Evolutionary conservation across 23 tunicate species (phyloP).

Genomic region (Diplosoma virens): DNA sequence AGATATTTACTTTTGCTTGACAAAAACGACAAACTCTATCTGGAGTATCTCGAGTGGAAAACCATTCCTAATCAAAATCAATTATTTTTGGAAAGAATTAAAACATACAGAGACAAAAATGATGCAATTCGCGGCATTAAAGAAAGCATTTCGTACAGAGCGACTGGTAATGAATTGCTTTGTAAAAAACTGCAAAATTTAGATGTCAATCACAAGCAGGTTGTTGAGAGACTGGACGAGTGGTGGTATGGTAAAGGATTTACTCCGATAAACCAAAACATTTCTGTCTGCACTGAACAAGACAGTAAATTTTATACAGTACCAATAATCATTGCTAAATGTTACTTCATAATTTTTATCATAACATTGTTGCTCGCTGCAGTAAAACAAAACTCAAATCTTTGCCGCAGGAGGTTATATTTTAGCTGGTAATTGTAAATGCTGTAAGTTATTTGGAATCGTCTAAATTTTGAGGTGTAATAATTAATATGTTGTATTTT

Average conservation of each 20-base stretch:
- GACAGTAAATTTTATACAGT: neutral
- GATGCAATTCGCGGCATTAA: neutral
- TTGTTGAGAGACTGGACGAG: constrained; percentile 16
- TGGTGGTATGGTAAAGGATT: constrained; percentile 75
- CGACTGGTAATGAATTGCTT: neutral
- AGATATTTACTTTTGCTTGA: constrained; percentile 27
- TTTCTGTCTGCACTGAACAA: constrained; percentile 14
- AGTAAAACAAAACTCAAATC: too few relatives aligned
- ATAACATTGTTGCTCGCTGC: too few relatives aligned
- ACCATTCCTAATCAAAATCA: neutral
- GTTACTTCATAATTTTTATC: too few relatives aligned
- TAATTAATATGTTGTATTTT: too few relatives aligned
- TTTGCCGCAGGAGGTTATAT: too few relatives aligned
- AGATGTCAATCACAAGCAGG: neutral
- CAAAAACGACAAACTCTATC: constrained; percentile 29
- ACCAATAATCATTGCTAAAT: too few relatives aligned
- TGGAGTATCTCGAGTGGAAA: constrained; percentile 44
- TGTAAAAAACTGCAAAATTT: constrained; percentile 9
- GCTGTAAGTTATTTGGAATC: too few relatives aligned
- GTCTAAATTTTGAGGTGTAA: too few relatives aligned
- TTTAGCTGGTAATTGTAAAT: too few relatives aligned
- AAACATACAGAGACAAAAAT: neutral
- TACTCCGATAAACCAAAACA: neutral
- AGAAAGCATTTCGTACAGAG: constrained; percentile 6
- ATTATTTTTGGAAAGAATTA: neutral